Conservation (phyloP, 2,797 vertebrate genomes). For the Aulostomus chinensis region DNA sequence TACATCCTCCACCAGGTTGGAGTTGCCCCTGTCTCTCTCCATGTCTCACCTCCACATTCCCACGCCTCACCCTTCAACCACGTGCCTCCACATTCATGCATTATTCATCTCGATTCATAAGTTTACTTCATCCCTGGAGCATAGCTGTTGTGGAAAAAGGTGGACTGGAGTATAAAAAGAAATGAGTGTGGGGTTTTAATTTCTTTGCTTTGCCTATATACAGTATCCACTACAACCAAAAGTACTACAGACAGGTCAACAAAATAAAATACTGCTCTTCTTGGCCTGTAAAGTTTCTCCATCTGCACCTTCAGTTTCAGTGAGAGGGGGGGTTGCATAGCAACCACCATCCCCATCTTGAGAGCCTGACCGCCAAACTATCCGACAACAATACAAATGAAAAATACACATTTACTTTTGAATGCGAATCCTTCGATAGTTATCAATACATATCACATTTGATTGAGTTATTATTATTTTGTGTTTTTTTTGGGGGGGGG, state of each 20-base stretch:
- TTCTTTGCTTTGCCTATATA: constrained; percentile 25
- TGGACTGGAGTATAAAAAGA: constrained; percentile 38
- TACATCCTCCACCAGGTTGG: constrained; percentile 56
- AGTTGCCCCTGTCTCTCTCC: constrained; percentile 39
- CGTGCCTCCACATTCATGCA: constrained; percentile 25
- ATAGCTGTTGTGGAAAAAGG: constrained; percentile 17
- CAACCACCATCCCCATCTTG: constrained; percentile 57
- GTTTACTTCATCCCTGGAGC: constrained; percentile 44
- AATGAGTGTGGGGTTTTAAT: constrained; percentile 6
- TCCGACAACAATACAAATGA: constrained; percentile 27
- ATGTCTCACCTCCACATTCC: constrained; percentile 24
- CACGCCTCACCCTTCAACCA: constrained; percentile 28
- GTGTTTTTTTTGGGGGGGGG: constrained; percentile 1
- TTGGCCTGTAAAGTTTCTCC: constrained; percentile 34
- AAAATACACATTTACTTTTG: constrained; percentile 23
- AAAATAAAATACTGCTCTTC: constrained; percentile 29
- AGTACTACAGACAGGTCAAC: constrained; percentile 20
- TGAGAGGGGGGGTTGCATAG: constrained; percentile 59
- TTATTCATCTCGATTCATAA: constrained; percentile 23
- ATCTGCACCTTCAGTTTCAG: constrained; percentile 34
- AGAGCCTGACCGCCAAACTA: constrained; percentile 24
- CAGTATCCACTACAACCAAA: constrained; percentile 24
- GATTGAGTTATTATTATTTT: constrained; percentile 9
- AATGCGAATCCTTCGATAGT: constrained; percentile 27
- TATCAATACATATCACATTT: constrained; percentile 26